Evolutionary conservation across 2,797 vertebrate genomes (phyloP), one percentile per base, ranked within the genome.

Genomic region (Vespertilio murinus): DNA sequence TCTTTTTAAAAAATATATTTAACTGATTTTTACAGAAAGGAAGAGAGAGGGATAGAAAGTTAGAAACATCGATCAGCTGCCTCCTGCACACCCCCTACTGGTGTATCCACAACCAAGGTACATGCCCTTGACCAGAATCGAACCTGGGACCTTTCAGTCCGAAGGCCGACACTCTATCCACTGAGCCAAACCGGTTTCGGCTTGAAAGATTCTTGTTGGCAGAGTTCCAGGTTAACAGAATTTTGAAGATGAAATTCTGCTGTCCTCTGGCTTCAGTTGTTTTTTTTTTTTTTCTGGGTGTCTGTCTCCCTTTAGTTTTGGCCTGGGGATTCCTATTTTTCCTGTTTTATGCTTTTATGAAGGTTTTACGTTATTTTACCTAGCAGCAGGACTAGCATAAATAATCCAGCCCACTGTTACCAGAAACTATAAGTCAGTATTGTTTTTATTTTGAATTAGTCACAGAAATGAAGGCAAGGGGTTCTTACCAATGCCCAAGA

Each of bases 371-470:
- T 69, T 85, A 80, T 67, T 93, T 74, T 75, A 28, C 9, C 13
- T 73, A 79, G 42, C 33, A 42, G 67, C 1, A 3, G 12, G 67
- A 75, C 45, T 84, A 64, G 74, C 33, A 45, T 52, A 85, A 64
- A 74, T 52, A 52, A 52, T 52, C 49, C 67, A 73, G n/a, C 45
- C 12, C 25, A 25, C 56, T 49, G 45, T 83, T 91, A 65, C 9
- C 17, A 64, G 33, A 91, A 84, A 88, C 30, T 61, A 59, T 25
- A 73, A 81, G 20, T 70, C 30, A 69, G 5, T 65, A 71, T 64
- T 94, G 42, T 47, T 82, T 88, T 94, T 80, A 69, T 84, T 94
- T 84, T 87, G 64, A 90, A 56, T 86, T 59, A 9, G 30, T 38
- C 49, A 11, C 59, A 17, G 33, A 67, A 65, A 65, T 56, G 45